Evolutionary conservation across 2,113 vertebrate species (phyloP).

Genomic region (Pelmatolapia mariae): DNA sequence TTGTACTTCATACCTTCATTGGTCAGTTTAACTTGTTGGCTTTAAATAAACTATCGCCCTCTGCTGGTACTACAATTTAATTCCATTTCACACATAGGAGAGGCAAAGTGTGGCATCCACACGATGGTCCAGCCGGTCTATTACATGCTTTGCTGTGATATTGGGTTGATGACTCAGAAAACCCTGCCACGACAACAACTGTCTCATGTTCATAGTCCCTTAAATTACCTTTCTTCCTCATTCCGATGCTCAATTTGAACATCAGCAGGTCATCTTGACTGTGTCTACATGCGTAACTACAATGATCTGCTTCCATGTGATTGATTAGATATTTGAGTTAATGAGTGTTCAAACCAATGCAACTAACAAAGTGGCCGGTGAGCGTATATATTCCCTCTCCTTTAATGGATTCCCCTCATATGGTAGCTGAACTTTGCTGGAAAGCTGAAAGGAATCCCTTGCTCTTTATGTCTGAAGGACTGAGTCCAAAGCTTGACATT

Average conservation of each 20-base stretch:
- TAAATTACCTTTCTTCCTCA: neutral
- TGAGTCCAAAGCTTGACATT: conserved; percentile 20
- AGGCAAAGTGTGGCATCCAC: neutral
- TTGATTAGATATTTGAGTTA: neutral
- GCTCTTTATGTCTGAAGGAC: neutral
- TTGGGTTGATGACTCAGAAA: neutral
- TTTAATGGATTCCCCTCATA: neutral
- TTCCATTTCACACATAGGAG: neutral
- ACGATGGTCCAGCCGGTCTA: neutral
- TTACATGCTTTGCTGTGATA: neutral
- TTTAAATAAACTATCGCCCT: neutral
- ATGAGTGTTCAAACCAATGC: neutral
- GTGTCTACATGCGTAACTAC: neutral
- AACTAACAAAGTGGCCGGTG: neutral
- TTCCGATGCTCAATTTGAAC: neutral
- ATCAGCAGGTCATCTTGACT: neutral
- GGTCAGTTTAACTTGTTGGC: neutral
- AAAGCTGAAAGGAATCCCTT: neutral
- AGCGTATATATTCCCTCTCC: neutral
- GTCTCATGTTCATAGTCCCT: neutral
- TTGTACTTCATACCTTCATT: neutral
- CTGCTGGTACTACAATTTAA: neutral
- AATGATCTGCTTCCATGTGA: neutral
- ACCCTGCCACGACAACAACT: neutral
- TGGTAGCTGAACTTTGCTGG: conserved; percentile 19